Evolutionary conservation across 2,888 invertebrate genomes (phyloP), one percentile per base, ranked within the genome.

Genomic region (Cacoxenus indagator): DNA sequence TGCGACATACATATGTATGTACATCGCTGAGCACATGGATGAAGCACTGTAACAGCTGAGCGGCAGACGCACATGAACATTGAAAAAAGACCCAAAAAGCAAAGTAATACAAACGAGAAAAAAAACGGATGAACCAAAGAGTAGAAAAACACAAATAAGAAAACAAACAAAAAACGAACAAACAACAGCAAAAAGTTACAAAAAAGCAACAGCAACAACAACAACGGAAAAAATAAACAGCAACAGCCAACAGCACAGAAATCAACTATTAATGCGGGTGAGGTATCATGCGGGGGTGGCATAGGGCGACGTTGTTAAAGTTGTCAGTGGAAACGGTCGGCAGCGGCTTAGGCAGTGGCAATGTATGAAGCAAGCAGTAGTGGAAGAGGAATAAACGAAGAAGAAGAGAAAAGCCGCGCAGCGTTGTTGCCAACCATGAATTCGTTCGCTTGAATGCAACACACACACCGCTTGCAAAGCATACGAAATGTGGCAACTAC

Each of bases 401-500:
- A 19, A 22, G 22, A 19, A 51, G 22, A 51, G 22, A 9, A 19
- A 48, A 48, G 48, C 48, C 22, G 31, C 24, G 8, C 24, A n/a
- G 59, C 59, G 31, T 17, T 59, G 81, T 80, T 80, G 79, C 76
- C 79, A 71, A 71, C 70, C 70, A 65, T 61, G 70, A 73, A 70
- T 70, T 70, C 68, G 77, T 74, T 72, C 77, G 74, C 72, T 74
- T 74, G 9, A 72, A 73, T 71, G 74, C 68, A 55, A 57, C 76
- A 65, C 37, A 67, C 72, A 69, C 54, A 78, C 69, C 73, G 67
- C 51, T 19, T 31, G 24, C 54, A 54, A 37, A 31, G 9, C 31
- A n/a, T 22, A 72, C 78, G 79, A 82, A 80, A 82, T 77, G 57
- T 67, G 79, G 77, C 79, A 80, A 81, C 78, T 72, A 22, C 31